Evolutionary conservation across 2,888 invertebrate genomes (phyloP), one percentile per base, ranked within the genome.

Genomic region (Aphelenchoides bicaudatus): DNA sequence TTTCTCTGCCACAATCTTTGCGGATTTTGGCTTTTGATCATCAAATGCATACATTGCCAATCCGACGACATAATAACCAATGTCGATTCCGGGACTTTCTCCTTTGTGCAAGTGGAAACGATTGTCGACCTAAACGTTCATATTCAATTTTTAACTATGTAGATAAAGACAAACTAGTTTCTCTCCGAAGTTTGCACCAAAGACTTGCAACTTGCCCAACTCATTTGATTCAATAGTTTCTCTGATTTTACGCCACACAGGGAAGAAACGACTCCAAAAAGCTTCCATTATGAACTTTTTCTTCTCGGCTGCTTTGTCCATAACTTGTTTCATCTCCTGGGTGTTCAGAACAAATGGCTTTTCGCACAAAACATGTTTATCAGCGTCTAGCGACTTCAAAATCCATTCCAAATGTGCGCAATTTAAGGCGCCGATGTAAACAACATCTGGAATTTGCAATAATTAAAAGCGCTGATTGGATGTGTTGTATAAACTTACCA

Each of bases 301-400:
- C 72, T 87, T 87, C 28, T 83, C 79, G 73, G 84, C 85, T 0
- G 91, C 89, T 30, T 80, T 71, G 6, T 78, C 69, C 0, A 89
- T 81, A 39, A 93, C 81, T 66, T 86, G 85, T 62, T 84, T 83
- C 0, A 87, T 85, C 80, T 91, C 87, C 71, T 87, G 87, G 46
- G 83, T 82, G 79, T 89, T 90, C 81, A 91, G 81, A 50, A 88
- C 87, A 61, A 92, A 81, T 0, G 92, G 90, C 80, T 92, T 93
- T 80, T 93, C 92, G 79, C 91, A 90, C 1, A 93, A 82, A 1
- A 93, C 87, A 74, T 89, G 87, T 79, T 92, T 92, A 0, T 89
- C 88, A 72, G 86, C 83, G 62, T 87, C 85, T 25, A 93, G 81
- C 85, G 88, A 88, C 57, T 88, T 74, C 78, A 87, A 86, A 0